Evolutionary conservation across 2,113 vertebrate species (phyloP).

Genomic region (Puntigrus tetrazona): DNA sequence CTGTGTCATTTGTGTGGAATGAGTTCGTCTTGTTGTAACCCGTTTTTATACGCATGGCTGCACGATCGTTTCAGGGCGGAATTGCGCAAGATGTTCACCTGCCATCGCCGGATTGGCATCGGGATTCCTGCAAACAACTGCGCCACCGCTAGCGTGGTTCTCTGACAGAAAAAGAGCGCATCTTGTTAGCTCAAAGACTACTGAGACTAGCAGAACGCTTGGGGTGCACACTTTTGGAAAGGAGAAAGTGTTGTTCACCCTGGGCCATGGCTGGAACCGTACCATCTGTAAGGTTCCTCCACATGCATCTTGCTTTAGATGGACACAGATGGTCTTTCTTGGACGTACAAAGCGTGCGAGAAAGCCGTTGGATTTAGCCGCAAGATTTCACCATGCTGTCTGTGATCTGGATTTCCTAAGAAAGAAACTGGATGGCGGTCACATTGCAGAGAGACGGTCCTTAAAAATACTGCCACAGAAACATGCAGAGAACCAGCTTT

Average conservation of each 20-base stretch:
- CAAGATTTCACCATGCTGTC: neutral
- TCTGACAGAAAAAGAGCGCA: slow-evolving; percentile 64
- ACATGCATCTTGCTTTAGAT: neutral
- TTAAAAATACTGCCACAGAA: neutral
- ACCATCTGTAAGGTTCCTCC: neutral
- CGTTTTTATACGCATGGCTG: slow-evolving; percentile 88
- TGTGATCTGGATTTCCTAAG: neutral
- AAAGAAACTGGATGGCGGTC: neutral
- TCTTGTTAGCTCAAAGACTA: neutral
- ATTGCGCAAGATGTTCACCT: slow-evolving; percentile 81
- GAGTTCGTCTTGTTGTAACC: slow-evolving; percentile 89
- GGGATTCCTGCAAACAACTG: slow-evolving; percentile 74
- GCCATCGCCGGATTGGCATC: slow-evolving; percentile 74
- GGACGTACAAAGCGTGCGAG: neutral
- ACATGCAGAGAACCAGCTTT: neutral
- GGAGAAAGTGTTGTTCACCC: neutral
- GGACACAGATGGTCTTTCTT: neutral
- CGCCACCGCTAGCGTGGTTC: slow-evolving; percentile 71
- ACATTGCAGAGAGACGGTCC: neutral
- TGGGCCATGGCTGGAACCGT: neutral
- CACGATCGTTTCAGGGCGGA: slow-evolving; percentile 84
- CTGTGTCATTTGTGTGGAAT: slow-evolving; percentile 87
- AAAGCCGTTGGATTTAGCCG: neutral
- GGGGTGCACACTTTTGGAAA: neutral
- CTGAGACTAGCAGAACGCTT: neutral